A percentile compares a stretch with the other conserved stretches of the same genome.
phyloP scores from a whole-genome alignment of 2,113 vertebrate genomes.

The Melanostigma gelatinosum region DNA sequence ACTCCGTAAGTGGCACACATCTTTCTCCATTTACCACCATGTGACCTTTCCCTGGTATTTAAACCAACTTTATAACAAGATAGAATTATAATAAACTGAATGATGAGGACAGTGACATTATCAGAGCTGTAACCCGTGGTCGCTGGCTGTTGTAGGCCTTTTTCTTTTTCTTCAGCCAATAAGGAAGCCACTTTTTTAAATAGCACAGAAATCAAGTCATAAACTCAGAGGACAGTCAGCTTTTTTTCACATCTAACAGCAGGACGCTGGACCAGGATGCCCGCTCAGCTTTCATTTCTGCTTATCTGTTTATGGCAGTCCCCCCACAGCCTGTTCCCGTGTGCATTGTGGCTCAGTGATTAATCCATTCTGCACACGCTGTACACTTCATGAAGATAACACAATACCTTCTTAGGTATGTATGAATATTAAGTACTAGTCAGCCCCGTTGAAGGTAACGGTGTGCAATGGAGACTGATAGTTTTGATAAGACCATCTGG shows the following conservation, averaged over 20 bases:
- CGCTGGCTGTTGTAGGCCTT: constrained; percentile 2
- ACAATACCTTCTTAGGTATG: constrained; percentile 57
- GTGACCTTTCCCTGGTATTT: constrained; percentile 66
- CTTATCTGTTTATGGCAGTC: constrained; percentile 57
- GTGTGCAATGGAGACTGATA: constrained; percentile 46
- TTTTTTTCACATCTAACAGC: constrained; percentile 20
- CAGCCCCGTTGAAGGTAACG: constrained; percentile 23
- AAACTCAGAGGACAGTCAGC: constrained; percentile 43
- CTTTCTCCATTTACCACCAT: constrained; percentile 28
- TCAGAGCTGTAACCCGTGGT: constrained; percentile 29
- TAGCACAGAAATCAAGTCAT: constrained; percentile 27
- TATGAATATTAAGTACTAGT: constrained; percentile 57
- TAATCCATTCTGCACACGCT: constrained; percentile 56
- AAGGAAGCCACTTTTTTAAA: constrained; percentile 37
- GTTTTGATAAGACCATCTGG: constrained; percentile 42
- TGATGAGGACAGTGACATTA: constrained; percentile 53
- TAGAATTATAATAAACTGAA: constrained; percentile 49
- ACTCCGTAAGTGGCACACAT: not conserved
- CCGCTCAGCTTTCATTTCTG: constrained; percentile 41
- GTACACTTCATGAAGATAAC: constrained; percentile 49
- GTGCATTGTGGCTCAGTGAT: constrained; percentile 55
- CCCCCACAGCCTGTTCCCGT: constrained; percentile 33
- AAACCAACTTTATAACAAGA: constrained; percentile 54
- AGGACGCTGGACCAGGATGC: constrained; percentile 6
- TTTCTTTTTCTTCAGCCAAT: constrained; percentile 8